Evolutionary conservation across 2,113 vertebrate species (phyloP).

Genomic region (Pionites leucogaster): DNA sequence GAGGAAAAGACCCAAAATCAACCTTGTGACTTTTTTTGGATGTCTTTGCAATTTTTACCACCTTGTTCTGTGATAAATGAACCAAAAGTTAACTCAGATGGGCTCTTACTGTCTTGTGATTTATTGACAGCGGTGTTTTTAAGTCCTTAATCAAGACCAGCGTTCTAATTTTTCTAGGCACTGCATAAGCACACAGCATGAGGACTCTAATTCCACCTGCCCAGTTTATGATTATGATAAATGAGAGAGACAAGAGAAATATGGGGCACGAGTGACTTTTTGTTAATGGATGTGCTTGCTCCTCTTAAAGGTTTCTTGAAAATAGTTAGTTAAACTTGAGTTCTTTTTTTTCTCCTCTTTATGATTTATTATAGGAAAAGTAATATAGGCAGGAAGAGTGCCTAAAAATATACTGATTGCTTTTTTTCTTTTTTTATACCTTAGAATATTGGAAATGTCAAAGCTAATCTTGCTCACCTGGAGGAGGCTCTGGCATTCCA

Average conservation of each 20-base stretch:
- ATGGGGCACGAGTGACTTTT: neutral
- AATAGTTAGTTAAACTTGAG: neutral
- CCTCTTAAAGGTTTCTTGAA: neutral
- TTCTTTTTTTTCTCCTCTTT: neutral
- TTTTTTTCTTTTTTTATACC: neutral
- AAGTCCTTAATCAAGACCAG: neutral
- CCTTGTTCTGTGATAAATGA: neutral
- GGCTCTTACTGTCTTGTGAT: neutral
- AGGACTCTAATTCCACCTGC: neutral
- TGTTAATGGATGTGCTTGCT: neutral
- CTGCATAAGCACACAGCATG: neutral
- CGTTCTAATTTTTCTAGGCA: neutral
- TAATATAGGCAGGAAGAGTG: neutral
- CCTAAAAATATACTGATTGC: neutral
- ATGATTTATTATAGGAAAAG: constrained; percentile 19
- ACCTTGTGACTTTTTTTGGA: neutral
- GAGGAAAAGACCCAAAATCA: neutral
- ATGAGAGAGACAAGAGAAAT: neutral
- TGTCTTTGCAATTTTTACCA: neutral
- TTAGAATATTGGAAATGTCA: constrained; percentile 26
- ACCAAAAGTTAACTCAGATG: neutral
- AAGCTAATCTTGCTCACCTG: neutral
- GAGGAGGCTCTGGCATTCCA: neutral
- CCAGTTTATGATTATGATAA: neutral
- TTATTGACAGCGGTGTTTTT: neutral